Conservation (phyloP, 2,113 vertebrate species). For the Malurus alboscapulatus region DNA sequence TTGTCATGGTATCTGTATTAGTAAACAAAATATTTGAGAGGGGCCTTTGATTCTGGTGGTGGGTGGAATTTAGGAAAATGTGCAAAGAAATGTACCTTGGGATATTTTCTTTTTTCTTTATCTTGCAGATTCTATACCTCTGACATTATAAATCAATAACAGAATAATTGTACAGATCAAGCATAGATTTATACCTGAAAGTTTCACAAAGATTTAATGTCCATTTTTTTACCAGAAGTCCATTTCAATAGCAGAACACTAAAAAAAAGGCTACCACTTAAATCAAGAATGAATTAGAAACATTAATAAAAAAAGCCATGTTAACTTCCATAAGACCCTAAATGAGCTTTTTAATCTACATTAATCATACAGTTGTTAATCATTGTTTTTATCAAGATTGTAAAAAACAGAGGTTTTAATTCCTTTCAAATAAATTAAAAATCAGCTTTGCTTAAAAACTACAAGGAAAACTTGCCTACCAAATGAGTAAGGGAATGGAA, state of each 20-base stretch:
- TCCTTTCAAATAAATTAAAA: constrained; percentile 52
- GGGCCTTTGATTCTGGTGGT: neutral
- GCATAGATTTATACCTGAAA: constrained; percentile 44
- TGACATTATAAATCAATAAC: neutral
- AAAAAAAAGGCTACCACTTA: constrained; percentile 57
- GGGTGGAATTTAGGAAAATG: neutral
- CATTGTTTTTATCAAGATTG: constrained; percentile 64
- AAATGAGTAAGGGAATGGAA: neutral
- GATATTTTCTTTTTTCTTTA: neutral
- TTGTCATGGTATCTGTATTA: neutral
- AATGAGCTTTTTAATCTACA: constrained; percentile 65
- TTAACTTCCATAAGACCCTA: constrained; percentile 69
- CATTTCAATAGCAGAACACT: constrained; percentile 40
- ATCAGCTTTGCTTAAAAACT: constrained; percentile 20
- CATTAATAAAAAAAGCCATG: constrained; percentile 60
- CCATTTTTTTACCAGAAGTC: constrained; percentile 52
- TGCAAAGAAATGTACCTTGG: neutral
- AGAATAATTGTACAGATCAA: constrained; percentile 36
- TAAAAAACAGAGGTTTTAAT: constrained; percentile 49
- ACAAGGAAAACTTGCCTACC: neutral
- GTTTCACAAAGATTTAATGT: constrained; percentile 52
- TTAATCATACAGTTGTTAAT: constrained; percentile 68
- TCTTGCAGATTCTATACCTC: neutral
- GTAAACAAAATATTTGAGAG: neutral
- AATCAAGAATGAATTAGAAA: constrained; percentile 72